These are phyloP conservation scores for Tetragonula carbonaria DNA, from an alignment of 2,888 invertebrate species.

Conservation along the genomic window DNA sequence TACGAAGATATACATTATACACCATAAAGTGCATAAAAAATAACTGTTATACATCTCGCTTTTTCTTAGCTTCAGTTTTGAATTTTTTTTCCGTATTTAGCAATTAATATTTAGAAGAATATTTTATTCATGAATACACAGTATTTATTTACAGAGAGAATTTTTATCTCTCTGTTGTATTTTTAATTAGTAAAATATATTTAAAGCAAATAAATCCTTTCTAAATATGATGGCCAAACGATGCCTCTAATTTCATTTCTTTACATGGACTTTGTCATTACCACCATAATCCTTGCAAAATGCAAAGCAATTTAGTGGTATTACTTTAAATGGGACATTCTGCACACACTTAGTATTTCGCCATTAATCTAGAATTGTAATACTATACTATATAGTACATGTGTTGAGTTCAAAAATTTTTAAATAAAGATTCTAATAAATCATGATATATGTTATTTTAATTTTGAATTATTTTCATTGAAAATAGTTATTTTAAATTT, in stretches of 20 bases:
- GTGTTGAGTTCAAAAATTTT: slow-evolving; percentile 50
- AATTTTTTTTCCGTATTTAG: slow-evolving; percentile 25
- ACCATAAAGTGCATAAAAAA: slow-evolving; percentile 30
- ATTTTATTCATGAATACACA: slow-evolving; percentile 21
- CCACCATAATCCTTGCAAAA: background rate
- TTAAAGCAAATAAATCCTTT: slow-evolving; percentile 24
- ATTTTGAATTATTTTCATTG: background rate
- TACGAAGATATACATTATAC: slow-evolving; percentile 25
- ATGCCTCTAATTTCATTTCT: slow-evolving; percentile 16
- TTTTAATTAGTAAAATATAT: slow-evolving; percentile 7
- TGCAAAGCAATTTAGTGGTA: background rate
- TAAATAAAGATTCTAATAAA: slow-evolving; percentile 53
- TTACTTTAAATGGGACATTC: slow-evolving; percentile 24
- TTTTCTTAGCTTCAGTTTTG: slow-evolving; percentile 25
- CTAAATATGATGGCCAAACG: slow-evolving; percentile 18
- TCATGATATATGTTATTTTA: background rate
- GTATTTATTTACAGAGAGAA: slow-evolving; percentile 39
- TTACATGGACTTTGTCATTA: slow-evolving; percentile 10
- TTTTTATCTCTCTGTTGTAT: background rate
- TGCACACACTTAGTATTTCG: slow-evolving; percentile 17
- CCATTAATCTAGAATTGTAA: slow-evolving; percentile 47
- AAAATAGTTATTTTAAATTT: background rate
- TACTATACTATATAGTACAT: slow-evolving; percentile 39
- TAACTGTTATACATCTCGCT: slow-evolving; percentile 22
- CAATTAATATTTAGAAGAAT: slow-evolving; percentile 30